Evolutionary conservation across 2,888 invertebrate genomes (phyloP).

Genomic region (Hyalella azteca): DNA sequence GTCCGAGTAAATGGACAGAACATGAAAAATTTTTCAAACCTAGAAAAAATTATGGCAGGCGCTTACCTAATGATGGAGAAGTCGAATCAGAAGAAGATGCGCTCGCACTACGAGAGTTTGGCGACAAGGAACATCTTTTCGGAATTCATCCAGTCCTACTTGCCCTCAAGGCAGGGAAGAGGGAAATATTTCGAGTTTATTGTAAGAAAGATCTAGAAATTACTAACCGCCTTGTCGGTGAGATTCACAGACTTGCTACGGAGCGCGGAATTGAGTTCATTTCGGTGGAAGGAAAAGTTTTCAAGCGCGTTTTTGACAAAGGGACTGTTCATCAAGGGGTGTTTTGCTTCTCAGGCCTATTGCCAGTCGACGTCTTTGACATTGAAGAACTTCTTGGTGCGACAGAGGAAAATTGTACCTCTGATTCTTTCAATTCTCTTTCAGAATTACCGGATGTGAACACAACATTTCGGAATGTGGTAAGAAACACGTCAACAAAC

Average conservation of each 20-base stretch:
- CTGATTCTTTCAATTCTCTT: too few relatives aligned
- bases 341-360: not conserved
- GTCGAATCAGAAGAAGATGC: too few relatives aligned
- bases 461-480: too few relatives aligned
- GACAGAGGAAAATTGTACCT: too few relatives aligned
- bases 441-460: too few relatives aligned
- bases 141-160: conserved; percentile 10
- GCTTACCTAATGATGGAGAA: too few relatives aligned
- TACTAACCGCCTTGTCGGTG: not conserved
- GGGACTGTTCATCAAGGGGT: conserved; percentile 29
- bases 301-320: not conserved
- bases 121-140: not conserved
- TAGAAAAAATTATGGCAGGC: too few relatives aligned
- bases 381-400: not conserved
- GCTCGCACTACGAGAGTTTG: not conserved
- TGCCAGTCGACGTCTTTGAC: conserved; percentile 12
- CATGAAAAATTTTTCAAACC: too few relatives aligned
- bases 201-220: conserved; percentile 20
- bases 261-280: not conserved
- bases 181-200: not conserved
- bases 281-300: not conserved
- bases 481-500: too few relatives aligned
- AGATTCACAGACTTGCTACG: not conserved
- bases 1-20: too few relatives aligned
- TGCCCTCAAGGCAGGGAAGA: conserved; percentile 7